Base-by-base conservation (phyloP, 1,140 invertebrate genomes). In the Drosophila rhopaloa region DNA sequence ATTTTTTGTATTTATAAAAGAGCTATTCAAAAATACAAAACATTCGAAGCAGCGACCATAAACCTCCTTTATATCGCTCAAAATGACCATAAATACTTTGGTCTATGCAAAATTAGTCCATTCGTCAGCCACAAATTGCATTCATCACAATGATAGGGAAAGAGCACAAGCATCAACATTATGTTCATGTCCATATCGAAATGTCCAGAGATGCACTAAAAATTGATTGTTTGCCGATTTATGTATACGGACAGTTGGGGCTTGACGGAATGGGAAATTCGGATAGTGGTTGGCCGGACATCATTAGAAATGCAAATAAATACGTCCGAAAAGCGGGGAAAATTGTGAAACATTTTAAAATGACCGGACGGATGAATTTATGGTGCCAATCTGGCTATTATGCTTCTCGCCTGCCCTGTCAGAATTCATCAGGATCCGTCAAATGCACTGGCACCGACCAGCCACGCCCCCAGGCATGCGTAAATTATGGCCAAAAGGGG, bases 221-320 rank as follows among this genome's bases (percentile, higher is more conserved):
- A 81, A 70, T 66, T 66, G 67, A 81, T 74, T 67, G 74, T 67
- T 60, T 56, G 51, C 11, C 61, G 14, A 56, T 77, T 72, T 55
- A 50, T 32, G 29, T 32, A 7, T 72, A 44, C 61, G 57, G 61
- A 41, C 57, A 56, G 53, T 75, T 54, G n/a, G 2, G 16, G n/a
- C 13, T 10, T 10, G 27, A 24, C 2, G 63, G 27, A 29, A 7
- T n/a, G 41, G 61, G 14, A 38, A 56, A 29, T 32, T 19, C 10
- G 40, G 6, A 24, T 13, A 13, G 9, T 11, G 13, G 8, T 16
- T 16, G 50, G 46, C 37, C 67, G 67, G 67, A 71, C 66, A 79
- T 88, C 76, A 86, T 88, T 86, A 86, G 70, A 46, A 70, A 76
- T 86, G 82, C 83, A 86, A 86, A 86, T 86, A 68, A 55, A 72